These are phyloP conservation scores for Phymanthus crucifer DNA, from an alignment of 92 coral and sea anemone genomes.

Conservation along the genomic window DNA sequence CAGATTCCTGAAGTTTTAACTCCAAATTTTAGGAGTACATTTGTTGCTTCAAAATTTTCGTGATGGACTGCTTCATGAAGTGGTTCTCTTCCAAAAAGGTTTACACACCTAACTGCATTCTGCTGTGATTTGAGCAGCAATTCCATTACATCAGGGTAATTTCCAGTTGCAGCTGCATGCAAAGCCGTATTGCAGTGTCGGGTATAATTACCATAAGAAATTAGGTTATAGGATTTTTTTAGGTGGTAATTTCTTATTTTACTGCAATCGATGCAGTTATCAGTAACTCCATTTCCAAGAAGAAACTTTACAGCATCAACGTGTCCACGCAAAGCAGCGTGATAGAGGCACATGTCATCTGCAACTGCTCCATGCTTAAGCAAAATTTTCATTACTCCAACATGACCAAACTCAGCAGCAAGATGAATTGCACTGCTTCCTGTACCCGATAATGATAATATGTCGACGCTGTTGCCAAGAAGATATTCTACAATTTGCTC, in stretches of 20 bases:
- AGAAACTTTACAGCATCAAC: slow-evolving; percentile 48
- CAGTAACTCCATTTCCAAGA: slow-evolving; percentile 45
- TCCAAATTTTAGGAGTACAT: slow-evolving; percentile 26
- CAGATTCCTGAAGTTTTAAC: background rate
- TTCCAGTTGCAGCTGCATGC: slow-evolving; percentile 60
- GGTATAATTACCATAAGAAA: slow-evolving; percentile 27
- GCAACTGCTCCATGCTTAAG: slow-evolving; percentile 32
- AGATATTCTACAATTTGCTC: slow-evolving; percentile 35
- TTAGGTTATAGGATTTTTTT: background rate
- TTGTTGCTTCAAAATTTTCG: slow-evolving; percentile 33
- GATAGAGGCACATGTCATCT: slow-evolving; percentile 54
- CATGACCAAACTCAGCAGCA: slow-evolving; percentile 72
- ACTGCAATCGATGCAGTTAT: slow-evolving; percentile 61
- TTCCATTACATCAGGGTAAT: slow-evolving; percentile 37
- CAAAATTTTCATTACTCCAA: slow-evolving; percentile 39
- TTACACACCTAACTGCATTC: slow-evolving; percentile 37
- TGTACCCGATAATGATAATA: slow-evolving; percentile 27
- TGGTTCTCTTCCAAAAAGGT: slow-evolving; percentile 62
- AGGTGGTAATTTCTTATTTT: background rate
- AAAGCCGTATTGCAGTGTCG: slow-evolving; percentile 72
- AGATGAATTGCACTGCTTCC: slow-evolving; percentile 51
- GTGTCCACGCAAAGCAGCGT: slow-evolving; percentile 70
- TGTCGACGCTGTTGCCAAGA: slow-evolving; percentile 31
- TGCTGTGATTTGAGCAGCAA: slow-evolving; percentile 23
- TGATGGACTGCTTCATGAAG: slow-evolving; percentile 63